A percentile compares a stretch with the other conserved stretches of the same genome.
These are phyloP conservation scores for Spilosoma lubricipeda DNA, from an alignment of 2,888 invertebrate genomes.

Conservation along the genomic window DNA sequence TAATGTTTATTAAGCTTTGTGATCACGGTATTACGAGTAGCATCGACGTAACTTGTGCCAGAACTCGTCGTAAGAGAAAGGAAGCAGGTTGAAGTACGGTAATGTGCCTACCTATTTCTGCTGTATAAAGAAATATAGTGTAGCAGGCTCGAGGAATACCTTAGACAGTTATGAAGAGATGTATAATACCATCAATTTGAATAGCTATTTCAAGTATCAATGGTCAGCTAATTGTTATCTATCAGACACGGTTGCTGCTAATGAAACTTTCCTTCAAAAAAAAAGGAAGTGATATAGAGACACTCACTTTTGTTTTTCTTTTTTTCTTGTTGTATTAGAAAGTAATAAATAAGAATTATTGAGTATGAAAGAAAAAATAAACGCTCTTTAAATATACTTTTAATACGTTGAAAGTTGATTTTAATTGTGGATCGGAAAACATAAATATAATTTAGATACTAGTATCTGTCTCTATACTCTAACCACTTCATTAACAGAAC, in stretches of 20 bases:
- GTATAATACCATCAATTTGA: not conserved
- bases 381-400: not conserved
- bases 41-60: conserved; percentile 20
- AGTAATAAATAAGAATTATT: not conserved
- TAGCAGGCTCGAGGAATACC: not conserved
- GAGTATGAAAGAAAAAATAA: not conserved
- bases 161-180: not conserved
- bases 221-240: not conserved
- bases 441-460: not conserved
- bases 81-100: conserved; percentile 12
- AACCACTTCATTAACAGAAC: not conserved
- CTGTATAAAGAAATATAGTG: not conserved
- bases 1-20: conserved; percentile 11
- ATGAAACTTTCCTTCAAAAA: not conserved
- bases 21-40: conserved; percentile 14
- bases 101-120: conserved; percentile 7
- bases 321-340: not conserved
- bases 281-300: not conserved
- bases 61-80: conserved; percentile 23
- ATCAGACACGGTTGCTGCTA: not conserved
- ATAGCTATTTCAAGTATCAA: not conserved
- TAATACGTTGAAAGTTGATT: not conserved
- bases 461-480: too few species aligned
- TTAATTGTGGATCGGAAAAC: not conserved
- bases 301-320: not conserved